Percentiles rank a stretch among this genome's conserved stretches.
phyloP scores from a whole-genome alignment of 2,888 invertebrate species.

The Drosophila kuntzei region DNA sequence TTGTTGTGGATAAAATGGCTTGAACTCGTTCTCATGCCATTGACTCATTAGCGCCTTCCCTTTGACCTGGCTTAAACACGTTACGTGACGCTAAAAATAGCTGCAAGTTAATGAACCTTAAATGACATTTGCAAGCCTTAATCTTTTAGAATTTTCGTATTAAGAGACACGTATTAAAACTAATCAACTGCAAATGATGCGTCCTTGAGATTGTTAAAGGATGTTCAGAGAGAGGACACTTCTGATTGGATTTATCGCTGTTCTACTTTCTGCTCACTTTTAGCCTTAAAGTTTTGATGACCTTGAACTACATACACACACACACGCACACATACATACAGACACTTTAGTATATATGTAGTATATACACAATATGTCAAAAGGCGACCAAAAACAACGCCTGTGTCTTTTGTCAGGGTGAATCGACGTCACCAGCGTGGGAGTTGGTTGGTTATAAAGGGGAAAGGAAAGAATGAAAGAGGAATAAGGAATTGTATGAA shows the following conservation, averaged over 20 bases:
- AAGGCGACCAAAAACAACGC: slow-evolving; percentile 38
- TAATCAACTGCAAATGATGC: slow-evolving; percentile 32
- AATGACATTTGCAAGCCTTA: slow-evolving; percentile 40
- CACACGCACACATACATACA: slow-evolving; percentile 15
- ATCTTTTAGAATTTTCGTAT: slow-evolving; percentile 11
- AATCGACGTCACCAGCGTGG: slow-evolving; percentile 62
- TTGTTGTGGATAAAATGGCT: slow-evolving; percentile 16
- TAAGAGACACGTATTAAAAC: slow-evolving; percentile 32
- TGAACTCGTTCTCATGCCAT: slow-evolving; percentile 9
- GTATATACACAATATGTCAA: slow-evolving; percentile 5
- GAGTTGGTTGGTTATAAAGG: background rate
- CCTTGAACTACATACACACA: slow-evolving; percentile 71
- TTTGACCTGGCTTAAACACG: slow-evolving; percentile 6
- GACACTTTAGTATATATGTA: background rate
- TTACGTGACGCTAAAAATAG: slow-evolving; percentile 38
- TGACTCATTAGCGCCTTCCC: slow-evolving; percentile 18
- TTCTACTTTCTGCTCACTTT: slow-evolving; percentile 24
- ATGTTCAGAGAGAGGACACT: slow-evolving; percentile 1
- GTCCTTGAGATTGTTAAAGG: slow-evolving; percentile 38
- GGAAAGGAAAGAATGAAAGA: background rate
- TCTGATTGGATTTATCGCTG: slow-evolving; percentile 25
- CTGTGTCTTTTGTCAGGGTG: slow-evolving; percentile 43
- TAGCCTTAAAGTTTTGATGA: slow-evolving; percentile 52
- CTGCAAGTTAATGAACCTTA: slow-evolving; percentile 41
- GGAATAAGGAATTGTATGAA: background rate